phyloP scores from a whole-genome alignment of 2,888 invertebrate species.

The Drosophila monieri region DNA sequence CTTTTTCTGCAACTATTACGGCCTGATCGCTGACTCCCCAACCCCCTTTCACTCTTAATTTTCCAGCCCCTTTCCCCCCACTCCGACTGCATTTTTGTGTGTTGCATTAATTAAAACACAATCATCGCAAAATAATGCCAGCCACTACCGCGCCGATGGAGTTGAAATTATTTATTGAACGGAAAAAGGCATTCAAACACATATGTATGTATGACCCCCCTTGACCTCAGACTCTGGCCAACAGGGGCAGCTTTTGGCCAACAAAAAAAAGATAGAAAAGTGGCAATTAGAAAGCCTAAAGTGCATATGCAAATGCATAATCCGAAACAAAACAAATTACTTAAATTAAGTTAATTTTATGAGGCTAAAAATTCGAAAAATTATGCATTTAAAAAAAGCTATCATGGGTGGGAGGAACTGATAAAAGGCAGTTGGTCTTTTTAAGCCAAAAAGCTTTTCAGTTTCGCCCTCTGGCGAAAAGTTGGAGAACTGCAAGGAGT shows the following conservation, averaged over 20 bases:
- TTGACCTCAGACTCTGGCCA: background rate
- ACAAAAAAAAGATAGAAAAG: background rate
- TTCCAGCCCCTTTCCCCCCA: background rate
- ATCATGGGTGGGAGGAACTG: background rate
- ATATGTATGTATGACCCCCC: constrained; percentile 28
- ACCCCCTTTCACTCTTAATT: background rate
- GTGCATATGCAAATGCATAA: background rate
- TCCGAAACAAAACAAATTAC: background rate
- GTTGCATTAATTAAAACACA: constrained; percentile 70
- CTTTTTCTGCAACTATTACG: constrained; percentile 33
- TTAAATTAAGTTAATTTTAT: background rate
- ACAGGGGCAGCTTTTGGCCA: background rate
- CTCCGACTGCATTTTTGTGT: constrained; percentile 32
- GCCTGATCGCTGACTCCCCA: constrained; percentile 9
- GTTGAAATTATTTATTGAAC: constrained; percentile 62
- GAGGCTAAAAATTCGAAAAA: background rate
- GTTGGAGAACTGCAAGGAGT: background rate
- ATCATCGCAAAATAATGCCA: constrained; percentile 70
- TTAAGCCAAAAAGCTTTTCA: constrained; percentile 14
- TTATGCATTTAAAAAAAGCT: background rate
- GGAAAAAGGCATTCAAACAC: constrained; percentile 49
- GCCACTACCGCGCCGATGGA: constrained; percentile 47
- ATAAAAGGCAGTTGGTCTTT: background rate
- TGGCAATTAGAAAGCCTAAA: background rate
- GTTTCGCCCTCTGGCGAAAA: constrained; percentile 11